A percentile compares a stretch with the other conserved stretches of the same genome.
Conservation (phyloP, 1,140 invertebrate species). For the Oedothorax gibbosus region DNA sequence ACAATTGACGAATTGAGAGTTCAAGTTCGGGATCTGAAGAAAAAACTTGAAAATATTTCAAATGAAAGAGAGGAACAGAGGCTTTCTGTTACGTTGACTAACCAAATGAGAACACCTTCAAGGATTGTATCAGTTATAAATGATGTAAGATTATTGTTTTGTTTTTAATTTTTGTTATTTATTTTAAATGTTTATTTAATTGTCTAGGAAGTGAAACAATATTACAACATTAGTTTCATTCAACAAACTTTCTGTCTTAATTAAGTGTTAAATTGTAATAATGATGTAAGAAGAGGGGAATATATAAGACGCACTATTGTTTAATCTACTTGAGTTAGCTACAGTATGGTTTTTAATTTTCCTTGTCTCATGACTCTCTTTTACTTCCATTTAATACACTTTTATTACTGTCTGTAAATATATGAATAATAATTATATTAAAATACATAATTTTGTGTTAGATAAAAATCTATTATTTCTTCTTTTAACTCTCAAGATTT, state of each 20-base stretch:
- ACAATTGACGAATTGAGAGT: constrained; percentile 53
- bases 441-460: no score
- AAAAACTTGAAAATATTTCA: constrained; percentile 30
- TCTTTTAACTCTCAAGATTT: no score
- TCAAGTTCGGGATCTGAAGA: constrained; percentile 51
- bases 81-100: constrained; percentile 5
- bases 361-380: no score
- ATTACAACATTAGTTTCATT: background rate
- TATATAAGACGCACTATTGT: no score
- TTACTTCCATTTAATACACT: no score
- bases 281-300: no score
- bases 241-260: background rate
- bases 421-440: no score
- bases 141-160: constrained; percentile 19
- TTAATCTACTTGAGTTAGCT: no score
- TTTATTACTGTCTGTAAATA: no score
- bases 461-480: no score
- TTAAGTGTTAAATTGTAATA: no score
- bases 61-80: constrained; percentile 33
- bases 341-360: no score
- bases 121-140: background rate
- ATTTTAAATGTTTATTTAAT: background rate
- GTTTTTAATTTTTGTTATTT: constrained; percentile 9
- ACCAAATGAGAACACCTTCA: background rate
- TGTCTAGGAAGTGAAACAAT: background rate